Evolutionary conservation across 2,797 vertebrate genomes (phyloP).

Genomic region (Sebastes hubbsi): DNA sequence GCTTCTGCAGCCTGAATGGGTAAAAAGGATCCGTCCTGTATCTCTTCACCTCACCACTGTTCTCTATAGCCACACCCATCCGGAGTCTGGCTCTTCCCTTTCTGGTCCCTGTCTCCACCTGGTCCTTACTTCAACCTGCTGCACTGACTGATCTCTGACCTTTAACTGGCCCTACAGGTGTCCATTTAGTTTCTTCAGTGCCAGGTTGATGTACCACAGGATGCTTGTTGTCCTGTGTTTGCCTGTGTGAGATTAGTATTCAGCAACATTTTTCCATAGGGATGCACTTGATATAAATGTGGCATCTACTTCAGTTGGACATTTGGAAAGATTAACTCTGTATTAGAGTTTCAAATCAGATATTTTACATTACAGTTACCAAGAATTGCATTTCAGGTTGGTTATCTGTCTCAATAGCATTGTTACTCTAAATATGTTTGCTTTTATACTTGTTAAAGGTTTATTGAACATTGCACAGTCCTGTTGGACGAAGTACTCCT

Average conservation of each 20-base stretch:
- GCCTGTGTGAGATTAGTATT: neutral
- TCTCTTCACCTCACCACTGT: slow-evolving; percentile 4
- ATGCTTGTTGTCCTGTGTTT: neutral
- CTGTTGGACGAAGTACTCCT: neutral
- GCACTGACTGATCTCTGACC: neutral
- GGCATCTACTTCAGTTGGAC: neutral
- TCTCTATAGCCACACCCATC: slow-evolving; percentile 37
- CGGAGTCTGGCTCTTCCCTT: neutral
- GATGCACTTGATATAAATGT: neutral
- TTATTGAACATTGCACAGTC: neutral
- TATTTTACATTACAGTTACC: neutral
- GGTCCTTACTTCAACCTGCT: neutral
- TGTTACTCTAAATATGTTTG: neutral
- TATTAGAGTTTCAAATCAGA: neutral
- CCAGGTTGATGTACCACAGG: neutral
- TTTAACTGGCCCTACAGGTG: neutral
- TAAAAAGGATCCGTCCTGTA: slow-evolving; percentile 24
- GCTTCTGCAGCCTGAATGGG: slow-evolving; percentile 11
- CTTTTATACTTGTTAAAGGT: neutral
- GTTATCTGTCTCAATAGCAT: neutral
- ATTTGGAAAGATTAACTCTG: neutral
- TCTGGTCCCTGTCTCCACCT: neutral
- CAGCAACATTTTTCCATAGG: neutral
- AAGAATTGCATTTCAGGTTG: neutral
- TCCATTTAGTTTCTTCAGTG: neutral